Evolutionary conservation across 2,797 vertebrate genomes (phyloP).

Genomic region (Lagodon rhomboides): DNA sequence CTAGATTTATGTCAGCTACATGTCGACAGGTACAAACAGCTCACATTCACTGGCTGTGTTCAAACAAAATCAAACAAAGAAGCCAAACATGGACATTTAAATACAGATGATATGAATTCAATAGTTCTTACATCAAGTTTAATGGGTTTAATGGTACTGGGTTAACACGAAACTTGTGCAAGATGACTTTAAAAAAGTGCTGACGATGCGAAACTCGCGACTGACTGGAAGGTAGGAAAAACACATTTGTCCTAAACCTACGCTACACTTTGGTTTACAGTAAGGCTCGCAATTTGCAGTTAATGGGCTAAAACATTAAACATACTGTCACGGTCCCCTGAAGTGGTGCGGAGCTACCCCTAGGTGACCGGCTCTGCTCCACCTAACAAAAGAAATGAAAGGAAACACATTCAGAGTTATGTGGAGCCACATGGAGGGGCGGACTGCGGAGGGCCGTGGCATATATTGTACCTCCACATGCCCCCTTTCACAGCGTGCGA

Average conservation of each 20-base stretch:
- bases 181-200: neutral
- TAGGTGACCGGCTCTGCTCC: constrained; percentile 30
- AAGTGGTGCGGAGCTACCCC: constrained; percentile 20
- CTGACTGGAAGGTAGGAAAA: constrained; percentile 15
- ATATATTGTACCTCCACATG: constrained; percentile 66
- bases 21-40: neutral
- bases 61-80: neutral
- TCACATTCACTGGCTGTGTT: neutral
- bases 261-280: neutral
- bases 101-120: neutral
- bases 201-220: constrained; percentile 7
- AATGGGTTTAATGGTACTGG: too few species aligned
- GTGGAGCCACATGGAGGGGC: constrained; percentile 37
- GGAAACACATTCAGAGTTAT: constrained; percentile 11
- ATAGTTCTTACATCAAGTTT: neutral
- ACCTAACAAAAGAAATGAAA: constrained; percentile 20
- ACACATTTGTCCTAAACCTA: neutral
- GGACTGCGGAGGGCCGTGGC: constrained; percentile 43
- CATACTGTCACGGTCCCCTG: constrained; percentile 1
- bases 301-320: constrained; percentile 38
- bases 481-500: constrained; percentile 76
- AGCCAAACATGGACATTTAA: neutral
- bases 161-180: neutral
- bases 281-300: constrained; percentile 36
- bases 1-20: neutral